A percentile compares a stretch with the other conserved stretches of the same genome.
These are phyloP conservation scores for Melanchra persicariae DNA, from an alignment of 2,888 invertebrate genomes.

Conservation along the genomic window DNA sequence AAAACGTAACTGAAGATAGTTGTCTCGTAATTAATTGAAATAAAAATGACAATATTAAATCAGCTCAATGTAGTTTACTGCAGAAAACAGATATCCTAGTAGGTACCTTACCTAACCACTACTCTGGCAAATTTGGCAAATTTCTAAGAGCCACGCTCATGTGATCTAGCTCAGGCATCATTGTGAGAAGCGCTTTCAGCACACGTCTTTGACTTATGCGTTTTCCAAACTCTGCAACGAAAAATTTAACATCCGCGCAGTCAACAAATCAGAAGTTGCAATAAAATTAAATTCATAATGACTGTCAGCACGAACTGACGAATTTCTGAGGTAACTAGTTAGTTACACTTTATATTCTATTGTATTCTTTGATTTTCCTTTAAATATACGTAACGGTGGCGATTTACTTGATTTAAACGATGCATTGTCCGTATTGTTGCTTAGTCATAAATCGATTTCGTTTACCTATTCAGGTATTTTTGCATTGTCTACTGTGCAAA, in stretches of 20 bases:
- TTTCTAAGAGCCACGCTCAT: neutral
- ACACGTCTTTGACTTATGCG: too few species aligned
- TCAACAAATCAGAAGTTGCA: neutral
- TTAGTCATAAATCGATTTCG: constrained; percentile 16
- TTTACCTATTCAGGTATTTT: neutral
- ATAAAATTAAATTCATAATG: neutral
- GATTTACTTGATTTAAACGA: constrained; percentile 9
- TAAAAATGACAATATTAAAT: too few species aligned
- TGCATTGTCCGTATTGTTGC: constrained; percentile 24
- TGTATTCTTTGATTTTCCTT: constrained; percentile 15
- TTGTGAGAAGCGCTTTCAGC: neutral
- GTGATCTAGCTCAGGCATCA: neutral
- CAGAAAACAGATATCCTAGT: neutral
- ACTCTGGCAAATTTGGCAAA: too few species aligned
- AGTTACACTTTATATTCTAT: constrained; percentile 9
- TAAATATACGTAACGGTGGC: constrained; percentile 2
- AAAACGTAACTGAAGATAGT: too few species aligned
- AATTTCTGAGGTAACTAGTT: neutral
- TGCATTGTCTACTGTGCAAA: neutral
- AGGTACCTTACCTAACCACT: too few species aligned
- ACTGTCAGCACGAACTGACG: neutral
- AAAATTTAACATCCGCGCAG: neutral
- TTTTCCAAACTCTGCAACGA: neutral
- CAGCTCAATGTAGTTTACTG: neutral
- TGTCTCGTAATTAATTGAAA: too few species aligned